phyloP scores from a whole-genome alignment of 2,888 invertebrate genomes.

The Drosophila peninsularis region DNA sequence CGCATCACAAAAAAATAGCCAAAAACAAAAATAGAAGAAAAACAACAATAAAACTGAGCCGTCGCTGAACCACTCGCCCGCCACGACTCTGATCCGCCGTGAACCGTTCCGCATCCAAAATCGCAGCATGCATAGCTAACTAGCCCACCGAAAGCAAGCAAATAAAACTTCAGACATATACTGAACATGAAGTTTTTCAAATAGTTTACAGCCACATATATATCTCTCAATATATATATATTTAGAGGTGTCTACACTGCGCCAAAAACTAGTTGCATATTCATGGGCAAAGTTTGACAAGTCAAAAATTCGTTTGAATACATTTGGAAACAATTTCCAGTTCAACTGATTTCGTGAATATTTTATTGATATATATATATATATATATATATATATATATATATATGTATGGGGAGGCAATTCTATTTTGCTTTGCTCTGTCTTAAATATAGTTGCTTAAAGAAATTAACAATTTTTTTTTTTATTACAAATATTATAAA shows the following conservation, averaged over 20 bases:
- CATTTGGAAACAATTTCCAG: background rate
- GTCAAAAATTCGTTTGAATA: background rate
- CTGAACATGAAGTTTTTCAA: slow-evolving; percentile 36
- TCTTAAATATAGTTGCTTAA: too few relatives aligned
- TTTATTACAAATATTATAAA: too few relatives aligned
- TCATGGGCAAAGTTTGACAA: background rate
- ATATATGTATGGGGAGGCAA: too few relatives aligned
- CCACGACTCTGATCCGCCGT: slow-evolving; percentile 16
- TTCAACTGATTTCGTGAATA: background rate
- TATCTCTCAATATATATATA: background rate
- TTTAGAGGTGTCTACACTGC: slow-evolving; percentile 5
- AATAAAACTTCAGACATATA: slow-evolving; percentile 52
- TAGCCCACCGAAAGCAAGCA: slow-evolving; percentile 65
- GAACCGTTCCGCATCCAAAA: slow-evolving; percentile 31
- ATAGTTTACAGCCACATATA: slow-evolving; percentile 45
- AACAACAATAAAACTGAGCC: slow-evolving; percentile 3
- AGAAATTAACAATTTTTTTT: too few relatives aligned
- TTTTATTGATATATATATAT: background rate
- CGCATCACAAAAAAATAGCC: background rate
- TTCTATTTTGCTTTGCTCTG: too few relatives aligned
- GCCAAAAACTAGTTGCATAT: background rate
- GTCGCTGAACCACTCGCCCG: slow-evolving; percentile 15
- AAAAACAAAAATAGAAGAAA: background rate
- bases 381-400: background rate
- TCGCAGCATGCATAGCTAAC: slow-evolving; percentile 61